Evolutionary conservation across 2,888 invertebrate species (phyloP).

Genomic region (Conchocele bisecta): DNA sequence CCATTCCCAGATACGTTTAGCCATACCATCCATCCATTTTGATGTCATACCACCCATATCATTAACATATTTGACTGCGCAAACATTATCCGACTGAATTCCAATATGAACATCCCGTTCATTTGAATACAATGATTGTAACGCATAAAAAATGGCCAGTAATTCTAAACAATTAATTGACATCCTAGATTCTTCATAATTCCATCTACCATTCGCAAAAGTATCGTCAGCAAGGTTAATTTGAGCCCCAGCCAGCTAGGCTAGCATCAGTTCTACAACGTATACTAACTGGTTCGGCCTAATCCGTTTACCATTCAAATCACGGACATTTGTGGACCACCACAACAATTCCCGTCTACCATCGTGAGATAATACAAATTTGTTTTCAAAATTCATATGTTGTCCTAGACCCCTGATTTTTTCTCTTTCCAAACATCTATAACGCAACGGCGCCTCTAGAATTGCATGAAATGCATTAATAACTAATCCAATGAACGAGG

Average conservation of each 20-base stretch:
- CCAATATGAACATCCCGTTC: background rate
- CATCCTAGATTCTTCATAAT: background rate
- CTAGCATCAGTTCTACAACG: slow-evolving; percentile 27
- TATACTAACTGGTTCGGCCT: background rate
- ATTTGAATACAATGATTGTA: background rate
- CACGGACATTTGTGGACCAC: slow-evolving; percentile 22
- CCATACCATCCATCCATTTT: slow-evolving; percentile 13
- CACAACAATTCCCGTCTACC: slow-evolving; percentile 12
- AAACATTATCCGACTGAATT: slow-evolving; percentile 23
- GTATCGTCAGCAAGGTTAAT: background rate
- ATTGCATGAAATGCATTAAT: slow-evolving; percentile 36
- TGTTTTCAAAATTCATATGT: slow-evolving; percentile 2
- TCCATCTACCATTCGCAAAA: slow-evolving; percentile 30
- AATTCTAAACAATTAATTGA: slow-evolving; percentile 29
- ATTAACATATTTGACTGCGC: slow-evolving; percentile 24
- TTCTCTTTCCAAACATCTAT: slow-evolving; percentile 33
- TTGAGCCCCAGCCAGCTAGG: slow-evolving; percentile 18
- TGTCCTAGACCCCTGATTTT: slow-evolving; percentile 11
- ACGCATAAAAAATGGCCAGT: slow-evolving; percentile 12
- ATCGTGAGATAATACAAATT: background rate
- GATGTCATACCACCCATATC: slow-evolving; percentile 31
- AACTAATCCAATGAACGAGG: slow-evolving; percentile 36
- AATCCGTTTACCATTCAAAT: slow-evolving; percentile 36
- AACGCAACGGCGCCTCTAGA: slow-evolving; percentile 35
- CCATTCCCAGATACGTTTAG: slow-evolving; percentile 22